phyloP scores from a whole-genome alignment of 2,888 invertebrate species.

The Drosophila gaucha region DNA sequence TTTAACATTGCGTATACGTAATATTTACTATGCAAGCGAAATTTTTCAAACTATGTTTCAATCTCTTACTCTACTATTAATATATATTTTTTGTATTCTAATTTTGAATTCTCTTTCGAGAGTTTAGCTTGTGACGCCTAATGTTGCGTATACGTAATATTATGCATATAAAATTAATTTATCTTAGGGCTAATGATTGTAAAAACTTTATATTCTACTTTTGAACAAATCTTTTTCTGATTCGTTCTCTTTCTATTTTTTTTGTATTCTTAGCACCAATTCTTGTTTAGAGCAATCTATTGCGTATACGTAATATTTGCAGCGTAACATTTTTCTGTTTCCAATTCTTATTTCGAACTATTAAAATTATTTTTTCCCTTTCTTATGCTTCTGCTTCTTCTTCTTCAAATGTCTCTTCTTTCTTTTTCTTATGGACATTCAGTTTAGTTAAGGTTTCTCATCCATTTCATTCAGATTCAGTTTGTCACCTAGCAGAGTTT shows the following conservation, averaged over 20 bases:
- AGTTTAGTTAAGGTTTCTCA: no score
- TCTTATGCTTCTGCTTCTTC: neutral
- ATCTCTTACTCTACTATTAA: no score
- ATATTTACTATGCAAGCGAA: neutral
- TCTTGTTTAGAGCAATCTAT: neutral
- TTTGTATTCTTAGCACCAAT: neutral
- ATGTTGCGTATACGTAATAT: slow-evolving; percentile 4
- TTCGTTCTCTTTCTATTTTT: neutral
- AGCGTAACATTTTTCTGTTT: neutral
- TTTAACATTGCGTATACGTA: neutral
- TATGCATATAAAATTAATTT: neutral
- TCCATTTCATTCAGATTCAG: neutral
- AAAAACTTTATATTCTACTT: no score
- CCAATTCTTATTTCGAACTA: neutral
- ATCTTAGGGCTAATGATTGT: neutral
- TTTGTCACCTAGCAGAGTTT: slow-evolving; percentile 20
- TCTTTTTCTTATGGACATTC: neutral
- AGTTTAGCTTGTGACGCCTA: neutral
- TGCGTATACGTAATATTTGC: neutral
- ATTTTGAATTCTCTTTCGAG: neutral
- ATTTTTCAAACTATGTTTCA: no score
- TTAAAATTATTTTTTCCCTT: neutral
- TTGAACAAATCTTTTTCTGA: no score
- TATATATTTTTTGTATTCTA: no score
- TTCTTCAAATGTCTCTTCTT: neutral